These are phyloP conservation scores for Chunga burmeisteri DNA, from an alignment of 2,113 vertebrate genomes.

Conservation along the genomic window DNA sequence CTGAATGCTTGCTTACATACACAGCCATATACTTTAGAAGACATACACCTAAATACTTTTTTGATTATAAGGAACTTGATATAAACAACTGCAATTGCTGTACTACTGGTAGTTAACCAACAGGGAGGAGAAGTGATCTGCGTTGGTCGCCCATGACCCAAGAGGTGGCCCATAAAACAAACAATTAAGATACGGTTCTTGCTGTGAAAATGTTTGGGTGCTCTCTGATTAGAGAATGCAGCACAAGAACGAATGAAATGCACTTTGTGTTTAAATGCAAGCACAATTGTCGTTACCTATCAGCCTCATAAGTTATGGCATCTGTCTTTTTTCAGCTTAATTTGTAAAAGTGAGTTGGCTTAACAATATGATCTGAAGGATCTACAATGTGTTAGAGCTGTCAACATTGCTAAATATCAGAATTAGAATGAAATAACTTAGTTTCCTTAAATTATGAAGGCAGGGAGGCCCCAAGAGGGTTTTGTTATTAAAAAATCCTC, in stretches of 20 bases:
- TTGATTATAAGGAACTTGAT: neutral
- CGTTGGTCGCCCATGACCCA: neutral
- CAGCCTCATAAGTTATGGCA: neutral
- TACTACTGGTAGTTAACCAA: neutral
- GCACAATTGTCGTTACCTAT: neutral
- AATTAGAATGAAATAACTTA: slow-evolving; percentile 24
- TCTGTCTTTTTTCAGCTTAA: neutral
- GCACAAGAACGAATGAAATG: neutral
- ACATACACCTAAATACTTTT: neutral
- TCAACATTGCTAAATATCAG: slow-evolving; percentile 46
- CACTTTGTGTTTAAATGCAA: neutral
- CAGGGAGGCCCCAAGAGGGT: neutral
- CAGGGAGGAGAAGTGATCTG: neutral
- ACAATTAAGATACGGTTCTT: neutral
- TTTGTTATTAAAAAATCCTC: slow-evolving; percentile 14
- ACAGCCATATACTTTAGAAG: neutral
- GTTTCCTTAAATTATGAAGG: slow-evolving; percentile 27
- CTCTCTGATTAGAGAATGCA: neutral
- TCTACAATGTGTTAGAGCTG: slow-evolving; percentile 1
- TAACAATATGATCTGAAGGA: slow-evolving; percentile 6
- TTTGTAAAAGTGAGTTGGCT: neutral
- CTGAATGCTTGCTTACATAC: neutral
- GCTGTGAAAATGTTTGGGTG: neutral
- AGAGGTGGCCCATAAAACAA: neutral
- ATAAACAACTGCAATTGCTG: neutral